Base-by-base conservation (phyloP, 2,888 invertebrate genomes). In the Agrotis ipsilon region DNA sequence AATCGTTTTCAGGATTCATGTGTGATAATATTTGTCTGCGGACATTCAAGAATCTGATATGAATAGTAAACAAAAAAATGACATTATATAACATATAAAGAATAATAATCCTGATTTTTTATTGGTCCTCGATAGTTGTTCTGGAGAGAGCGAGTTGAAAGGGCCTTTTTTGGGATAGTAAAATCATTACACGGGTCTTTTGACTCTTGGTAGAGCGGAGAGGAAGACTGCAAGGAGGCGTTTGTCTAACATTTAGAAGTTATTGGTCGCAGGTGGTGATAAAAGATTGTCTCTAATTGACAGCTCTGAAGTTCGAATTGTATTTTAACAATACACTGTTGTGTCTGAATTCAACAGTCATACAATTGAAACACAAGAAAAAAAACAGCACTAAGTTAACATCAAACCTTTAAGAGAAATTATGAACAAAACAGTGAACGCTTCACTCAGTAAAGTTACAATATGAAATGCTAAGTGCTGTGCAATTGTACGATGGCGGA, bases 401-500 rank as follows among this genome's bases (percentile, higher is more conserved):
- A 68, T 19, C 48, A 65, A 73, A 52, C 9, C 32, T 62, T 24
- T 0, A 71, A 67, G 59, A 71, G 78, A 75, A 78, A 72, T 79
- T 68, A 75, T 48, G 62, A 78, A 68, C 66, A 67, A 78, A 75
- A 71, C 52, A 61, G 21, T 55, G 62, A 75, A 68, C 43, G 62
- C 66, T 70, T 76, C 76, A 76, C 61, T 72, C 72, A 72, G 70
- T 65, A 62, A 75, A 65, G 67, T 77, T 64, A 75, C 73, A 75
- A 72, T 62, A 77, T 79, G 74, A 76, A 76, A 80, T 79, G 80
- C 77, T 79, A 82, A 84, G 66, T 79, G 77, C 77, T 65, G 59
- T 79, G 79, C 81, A 81, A 79, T 75, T 75, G 68, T 81, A 78
- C 54, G 81, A 84, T 83, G 72, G 49, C n/a, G 69, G 83, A 84